Base-by-base conservation (phyloP, 2,888 invertebrate species). In the Lasioglossum figueresi region DNA sequence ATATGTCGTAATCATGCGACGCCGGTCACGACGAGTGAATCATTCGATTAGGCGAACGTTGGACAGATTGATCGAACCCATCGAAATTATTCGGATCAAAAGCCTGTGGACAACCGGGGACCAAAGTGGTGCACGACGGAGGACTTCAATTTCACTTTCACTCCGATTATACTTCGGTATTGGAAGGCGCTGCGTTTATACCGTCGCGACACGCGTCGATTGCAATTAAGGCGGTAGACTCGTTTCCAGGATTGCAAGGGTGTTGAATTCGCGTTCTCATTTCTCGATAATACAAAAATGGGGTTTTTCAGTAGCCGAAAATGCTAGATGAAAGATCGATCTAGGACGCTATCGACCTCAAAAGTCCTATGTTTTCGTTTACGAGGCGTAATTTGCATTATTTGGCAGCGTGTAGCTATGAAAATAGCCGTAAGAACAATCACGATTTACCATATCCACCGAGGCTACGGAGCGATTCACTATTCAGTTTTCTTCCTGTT, bases 121-220 rank as follows among this genome's bases (percentile, higher is more conserved):
- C 43, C 71, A 45, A 83, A 63, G 76, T 56, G 63, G 37, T 74
- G 43, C 70, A 66, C 45, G 70, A 37, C 27, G 70, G 48, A 27
- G 43, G n/a, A 75, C 40, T 82, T 80, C 31, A 86, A 83, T 87
- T 87, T 79, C 80, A 84, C 89, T 90, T 90, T 90, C 89, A 84
- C 89, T 84, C 52, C 52, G 78, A 81, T 59, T 76, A 83, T 73
- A 71, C 83, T 45, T 81, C 37, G 73, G 76, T 82, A 70, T 73
- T 45, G 10, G 70, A 31, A 16, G 45, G 79, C 48, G 66, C 31
- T 48, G 45, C 8, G 37, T 72, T 73, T 40, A 40, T 23, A n/a
- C n/a, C 6, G 19, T 19, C 48, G 19, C 4, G 48, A 48, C 48
- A 19, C 16, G 48, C 19, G 19, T 48, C 19, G 6, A 48, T 48